phyloP scores from a whole-genome alignment of 2,888 invertebrate species.

The Acrobasis suavella region DNA sequence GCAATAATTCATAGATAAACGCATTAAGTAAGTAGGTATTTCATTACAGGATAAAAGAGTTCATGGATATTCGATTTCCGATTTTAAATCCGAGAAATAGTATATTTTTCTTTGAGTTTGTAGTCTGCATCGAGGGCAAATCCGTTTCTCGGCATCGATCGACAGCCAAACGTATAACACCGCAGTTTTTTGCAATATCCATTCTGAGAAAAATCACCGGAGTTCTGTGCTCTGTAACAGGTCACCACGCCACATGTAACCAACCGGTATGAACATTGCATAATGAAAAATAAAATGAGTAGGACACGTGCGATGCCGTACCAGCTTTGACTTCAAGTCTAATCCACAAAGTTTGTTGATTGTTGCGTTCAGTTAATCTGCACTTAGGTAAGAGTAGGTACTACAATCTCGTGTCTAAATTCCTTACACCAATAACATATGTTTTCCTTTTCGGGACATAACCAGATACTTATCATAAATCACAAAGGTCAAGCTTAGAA shows the following conservation, averaged over 20 bases:
- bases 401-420: too few relatives aligned
- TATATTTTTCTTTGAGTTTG: background rate
- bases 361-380: too few relatives aligned
- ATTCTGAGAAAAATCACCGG: constrained; percentile 20
- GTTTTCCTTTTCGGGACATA: too few relatives aligned
- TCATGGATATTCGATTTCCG: constrained; percentile 12
- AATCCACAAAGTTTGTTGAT: background rate
- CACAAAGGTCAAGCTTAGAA: too few relatives aligned
- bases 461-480: too few relatives aligned
- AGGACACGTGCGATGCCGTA: background rate
- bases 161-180: background rate
- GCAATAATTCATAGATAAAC: too few relatives aligned
- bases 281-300: constrained; percentile 35
- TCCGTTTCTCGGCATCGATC: background rate
- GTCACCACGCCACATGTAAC: constrained; percentile 35
- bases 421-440: too few relatives aligned
- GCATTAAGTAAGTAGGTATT: too few relatives aligned
- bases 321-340: background rate
- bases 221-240: constrained; percentile 28
- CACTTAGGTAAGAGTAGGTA: too few relatives aligned
- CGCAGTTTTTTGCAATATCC: constrained; percentile 16
- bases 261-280: constrained; percentile 41
- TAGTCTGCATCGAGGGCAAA: constrained; percentile 4
- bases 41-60: too few relatives aligned
- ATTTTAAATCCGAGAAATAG: constrained; percentile 13